These are phyloP conservation scores for Andricus curvator DNA, from an alignment of 2,888 invertebrate genomes.

Conservation along the genomic window DNA sequence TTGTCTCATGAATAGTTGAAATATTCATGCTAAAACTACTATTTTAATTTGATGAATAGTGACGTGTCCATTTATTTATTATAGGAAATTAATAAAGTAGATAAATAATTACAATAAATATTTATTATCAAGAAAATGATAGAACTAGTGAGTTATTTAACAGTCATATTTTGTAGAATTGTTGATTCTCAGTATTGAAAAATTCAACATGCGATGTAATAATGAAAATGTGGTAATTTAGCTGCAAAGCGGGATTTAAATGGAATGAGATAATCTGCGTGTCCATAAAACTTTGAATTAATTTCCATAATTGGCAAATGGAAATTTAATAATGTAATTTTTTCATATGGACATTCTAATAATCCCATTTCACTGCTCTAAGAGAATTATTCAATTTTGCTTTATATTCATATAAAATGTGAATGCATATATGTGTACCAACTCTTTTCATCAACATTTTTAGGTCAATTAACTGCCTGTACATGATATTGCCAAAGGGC, in stretches of 20 bases:
- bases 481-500: too few relatives aligned
- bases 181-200: neutral
- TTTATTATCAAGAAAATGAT: too few relatives aligned
- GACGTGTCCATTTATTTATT: neutral
- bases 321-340: neutral
- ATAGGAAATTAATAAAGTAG: neutral
- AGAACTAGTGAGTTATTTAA: too few relatives aligned
- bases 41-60: neutral
- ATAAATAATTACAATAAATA: too few relatives aligned
- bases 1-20: neutral
- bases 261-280: neutral
- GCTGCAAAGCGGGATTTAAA: neutral
- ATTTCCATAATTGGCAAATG: neutral
- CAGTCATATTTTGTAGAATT: neutral
- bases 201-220: neutral
- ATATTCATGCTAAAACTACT: neutral
- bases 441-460: too few relatives aligned
- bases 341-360: too few relatives aligned
- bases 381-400: too few relatives aligned
- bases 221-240: neutral
- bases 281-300: neutral
- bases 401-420: too few relatives aligned
- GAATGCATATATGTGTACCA: too few relatives aligned
- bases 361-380: too few relatives aligned
- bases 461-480: too few relatives aligned